Evolutionary conservation across 1,140 invertebrate species (phyloP), one percentile per base, ranked within the genome.

Genomic region (Drosophila neocordata): DNA sequence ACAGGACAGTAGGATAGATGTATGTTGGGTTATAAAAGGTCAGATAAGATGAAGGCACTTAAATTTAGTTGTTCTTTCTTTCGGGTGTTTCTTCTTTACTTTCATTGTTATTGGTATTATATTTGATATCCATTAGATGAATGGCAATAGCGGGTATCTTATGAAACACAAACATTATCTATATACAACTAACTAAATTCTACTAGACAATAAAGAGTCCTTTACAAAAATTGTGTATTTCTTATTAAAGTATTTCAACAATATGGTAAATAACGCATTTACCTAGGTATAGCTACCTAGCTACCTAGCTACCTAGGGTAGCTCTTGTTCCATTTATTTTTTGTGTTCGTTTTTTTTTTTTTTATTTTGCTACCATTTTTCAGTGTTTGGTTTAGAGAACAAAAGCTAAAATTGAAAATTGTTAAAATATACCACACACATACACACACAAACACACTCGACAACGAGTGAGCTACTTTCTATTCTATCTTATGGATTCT

Each of bases 391-490:
- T 55, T 60, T 51, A 8, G 52, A 77, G 79, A 88, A 87, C 83
- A 87, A 87, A 87, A 87, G 83, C 83, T 83, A 89, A 87, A 87
- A 87, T 87, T 87, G 83, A 87, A 87, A 87, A 88, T 88, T 83
- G 79, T 87, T 88, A 78, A 87, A 81, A 87, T 79, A 83, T 79
- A 75, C 63, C 55, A 64, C 67, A 75, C 69, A 64, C 37, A 72
- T 20, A 65, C 34, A 59, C 37, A 60, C 15, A 56, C 61, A 59
- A 13, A 13, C 34, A 35, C 41, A 15, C 15, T 48, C 41, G 15
- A 48, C 73, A 74, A 53, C 56, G 44, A 60, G 61, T 69, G 73
- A 87, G 79, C 79, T 62, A 87, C 83, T 88, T 87, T 78, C 75
- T 68, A 64, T 77, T 66, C 64, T 79, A 73, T 88, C 38, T 62